Percentiles rank a stretch among this genome's conserved stretches.
Conservation (phyloP, 1,140 invertebrate species). For the Pogonomyrmex barbatus region DNA sequence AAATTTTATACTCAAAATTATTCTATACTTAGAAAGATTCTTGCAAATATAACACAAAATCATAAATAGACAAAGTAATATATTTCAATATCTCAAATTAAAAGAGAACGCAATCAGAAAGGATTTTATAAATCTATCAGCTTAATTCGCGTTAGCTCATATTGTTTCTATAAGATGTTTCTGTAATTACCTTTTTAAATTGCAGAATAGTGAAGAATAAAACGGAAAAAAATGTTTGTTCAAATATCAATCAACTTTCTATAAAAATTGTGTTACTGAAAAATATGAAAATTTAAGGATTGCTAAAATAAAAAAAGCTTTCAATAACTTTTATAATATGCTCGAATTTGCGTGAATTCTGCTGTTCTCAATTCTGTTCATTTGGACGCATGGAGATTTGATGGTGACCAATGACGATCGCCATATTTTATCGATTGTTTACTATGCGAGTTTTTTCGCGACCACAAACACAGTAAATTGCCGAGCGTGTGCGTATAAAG, state of each 20-base stretch:
- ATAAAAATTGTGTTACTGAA: neutral
- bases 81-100: slow-evolving; percentile 1
- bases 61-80: neutral
- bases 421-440: slow-evolving; percentile 31
- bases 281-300: neutral
- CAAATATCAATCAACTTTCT: slow-evolving; percentile 4
- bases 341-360: neutral
- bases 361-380: slow-evolving; percentile 23
- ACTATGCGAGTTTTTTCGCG: slow-evolving; percentile 4
- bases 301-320: neutral
- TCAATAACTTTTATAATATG: slow-evolving; percentile 3
- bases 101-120: neutral
- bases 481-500: neutral
- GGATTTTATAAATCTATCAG: neutral
- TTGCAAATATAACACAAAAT: neutral
- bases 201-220: neutral
- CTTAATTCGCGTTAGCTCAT: neutral
- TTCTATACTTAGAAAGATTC: neutral
- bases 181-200: neutral
- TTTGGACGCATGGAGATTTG: slow-evolving; percentile 14
- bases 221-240: neutral
- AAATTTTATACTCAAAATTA: neutral
- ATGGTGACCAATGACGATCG: neutral
- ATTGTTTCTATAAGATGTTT: slow-evolving; percentile 8
- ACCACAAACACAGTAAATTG: slow-evolving; percentile 27